A percentile compares a stretch with the other conserved stretches of the same genome.
These are phyloP conservation scores for Hylaeus volcanicus DNA, from an alignment of 1,140 invertebrate species.

Conservation along the genomic window DNA sequence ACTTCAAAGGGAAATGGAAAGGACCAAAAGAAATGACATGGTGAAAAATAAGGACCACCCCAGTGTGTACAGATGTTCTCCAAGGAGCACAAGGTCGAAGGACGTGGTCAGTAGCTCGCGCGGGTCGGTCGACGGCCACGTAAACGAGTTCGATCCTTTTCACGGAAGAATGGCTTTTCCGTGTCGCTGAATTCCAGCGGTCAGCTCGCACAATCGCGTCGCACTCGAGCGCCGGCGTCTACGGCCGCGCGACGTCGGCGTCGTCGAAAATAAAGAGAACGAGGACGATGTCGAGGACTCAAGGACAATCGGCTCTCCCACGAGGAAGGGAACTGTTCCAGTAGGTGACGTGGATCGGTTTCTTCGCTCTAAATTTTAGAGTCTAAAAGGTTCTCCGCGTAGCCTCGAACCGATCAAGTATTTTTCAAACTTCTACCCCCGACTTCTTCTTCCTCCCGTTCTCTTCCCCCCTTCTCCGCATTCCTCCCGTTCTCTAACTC, in stretches of 20 bases:
- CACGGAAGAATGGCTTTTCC: constrained; percentile 77
- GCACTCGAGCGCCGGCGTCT: constrained; percentile 11
- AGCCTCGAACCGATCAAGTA: constrained; percentile 36
- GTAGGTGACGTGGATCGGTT: constrained; percentile 22
- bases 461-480: neutral
- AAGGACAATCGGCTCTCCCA: constrained; percentile 27
- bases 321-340: constrained; percentile 19
- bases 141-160: constrained; percentile 60
- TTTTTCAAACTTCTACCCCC: constrained; percentile 40
- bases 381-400: constrained; percentile 43
- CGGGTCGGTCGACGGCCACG: constrained; percentile 12
- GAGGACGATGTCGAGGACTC: constrained; percentile 17
- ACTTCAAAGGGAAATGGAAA: too few species aligned
- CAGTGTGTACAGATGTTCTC: constrained; percentile 34
- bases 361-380: constrained; percentile 8
- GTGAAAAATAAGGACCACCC: neutral
- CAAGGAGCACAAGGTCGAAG: constrained; percentile 6
- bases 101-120: constrained; percentile 37
- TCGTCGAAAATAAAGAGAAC: constrained; percentile 26
- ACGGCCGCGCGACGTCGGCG: constrained; percentile 24
- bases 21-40: too few species aligned
- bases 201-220: constrained; percentile 53
- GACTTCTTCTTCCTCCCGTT: neutral
- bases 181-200: constrained; percentile 70
- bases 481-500: neutral